Conservation (phyloP, 2,888 invertebrate genomes). For the Drosophila atroscutellata region DNA sequence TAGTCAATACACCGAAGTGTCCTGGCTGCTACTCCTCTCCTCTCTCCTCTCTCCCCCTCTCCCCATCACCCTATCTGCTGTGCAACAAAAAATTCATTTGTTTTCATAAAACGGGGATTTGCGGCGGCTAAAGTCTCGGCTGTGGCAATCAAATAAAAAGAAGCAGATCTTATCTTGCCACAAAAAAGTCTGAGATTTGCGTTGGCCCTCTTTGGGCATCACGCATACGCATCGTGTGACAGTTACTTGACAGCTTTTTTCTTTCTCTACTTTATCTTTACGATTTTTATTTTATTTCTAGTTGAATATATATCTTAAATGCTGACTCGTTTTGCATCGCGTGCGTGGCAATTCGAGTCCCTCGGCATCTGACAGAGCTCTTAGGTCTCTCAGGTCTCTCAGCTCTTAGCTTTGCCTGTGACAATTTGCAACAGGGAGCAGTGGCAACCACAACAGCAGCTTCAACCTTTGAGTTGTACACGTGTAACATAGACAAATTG, state of each 20-base stretch:
- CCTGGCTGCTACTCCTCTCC: not conserved
- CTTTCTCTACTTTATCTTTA: not conserved
- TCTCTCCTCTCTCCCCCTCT: not conserved
- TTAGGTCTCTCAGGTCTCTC: not conserved
- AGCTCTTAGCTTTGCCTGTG: slow-evolving; percentile 39
- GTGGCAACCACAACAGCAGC: not conserved
- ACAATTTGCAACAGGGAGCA: slow-evolving; percentile 38
- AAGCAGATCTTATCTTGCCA: slow-evolving; percentile 12
- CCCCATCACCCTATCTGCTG: not conserved
- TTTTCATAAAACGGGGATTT: slow-evolving; percentile 78
- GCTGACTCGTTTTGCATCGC: slow-evolving; percentile 38
- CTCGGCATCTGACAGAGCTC: not conserved
- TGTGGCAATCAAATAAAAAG: slow-evolving; percentile 60
- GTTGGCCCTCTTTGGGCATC: slow-evolving; percentile 40
- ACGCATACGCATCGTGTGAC: slow-evolving; percentile 67
- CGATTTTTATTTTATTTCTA: slow-evolving; percentile 14
- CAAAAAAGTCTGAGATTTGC: slow-evolving; percentile 34
- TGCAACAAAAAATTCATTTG: slow-evolving; percentile 73
- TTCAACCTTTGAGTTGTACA: not conserved
- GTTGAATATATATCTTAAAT: slow-evolving; percentile 49
- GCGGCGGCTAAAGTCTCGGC: slow-evolving; percentile 23
- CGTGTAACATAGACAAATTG: not conserved
- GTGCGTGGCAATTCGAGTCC: slow-evolving; percentile 30
- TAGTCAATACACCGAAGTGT: slow-evolving; percentile 4
- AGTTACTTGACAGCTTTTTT: slow-evolving; percentile 50